A percentile compares a stretch with the other conserved stretches of the same genome.
Evolutionary conservation across 2,113 vertebrate species (phyloP).

Genomic region (Phylloscopus trochiloides): DNA sequence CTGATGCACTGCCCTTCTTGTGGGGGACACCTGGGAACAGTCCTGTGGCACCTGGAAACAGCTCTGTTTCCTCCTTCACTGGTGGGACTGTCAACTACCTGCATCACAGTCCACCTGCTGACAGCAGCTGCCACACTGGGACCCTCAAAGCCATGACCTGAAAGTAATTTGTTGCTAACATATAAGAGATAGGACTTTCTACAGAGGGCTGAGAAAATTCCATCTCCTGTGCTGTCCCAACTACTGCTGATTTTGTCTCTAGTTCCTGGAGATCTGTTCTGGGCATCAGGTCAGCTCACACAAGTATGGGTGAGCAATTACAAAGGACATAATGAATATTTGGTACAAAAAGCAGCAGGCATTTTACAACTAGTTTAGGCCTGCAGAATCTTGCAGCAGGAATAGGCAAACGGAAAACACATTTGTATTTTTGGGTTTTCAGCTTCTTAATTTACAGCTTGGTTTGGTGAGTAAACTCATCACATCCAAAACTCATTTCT

Average conservation of each 20-base stretch:
- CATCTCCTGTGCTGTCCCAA: background rate
- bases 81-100: background rate
- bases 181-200: background rate
- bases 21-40: accelerated
- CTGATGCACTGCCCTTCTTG: background rate
- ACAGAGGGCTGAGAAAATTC: background rate
- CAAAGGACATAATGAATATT: background rate
- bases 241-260: background rate
- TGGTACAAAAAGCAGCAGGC: background rate
- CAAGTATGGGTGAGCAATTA: background rate
- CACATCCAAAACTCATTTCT: background rate
- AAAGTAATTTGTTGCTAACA: background rate
- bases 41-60: background rate
- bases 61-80: background rate
- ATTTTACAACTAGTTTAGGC: background rate
- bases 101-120: background rate
- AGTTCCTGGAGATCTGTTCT: background rate
- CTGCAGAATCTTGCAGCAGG: background rate
- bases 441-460: background rate
- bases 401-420: background rate
- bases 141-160: background rate
- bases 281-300: background rate
- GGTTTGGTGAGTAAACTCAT: background rate
- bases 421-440: background rate
- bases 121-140: background rate